phyloP scores from a whole-genome alignment of 2,888 invertebrate species.

The Cyrtodaria siliqua region DNA sequence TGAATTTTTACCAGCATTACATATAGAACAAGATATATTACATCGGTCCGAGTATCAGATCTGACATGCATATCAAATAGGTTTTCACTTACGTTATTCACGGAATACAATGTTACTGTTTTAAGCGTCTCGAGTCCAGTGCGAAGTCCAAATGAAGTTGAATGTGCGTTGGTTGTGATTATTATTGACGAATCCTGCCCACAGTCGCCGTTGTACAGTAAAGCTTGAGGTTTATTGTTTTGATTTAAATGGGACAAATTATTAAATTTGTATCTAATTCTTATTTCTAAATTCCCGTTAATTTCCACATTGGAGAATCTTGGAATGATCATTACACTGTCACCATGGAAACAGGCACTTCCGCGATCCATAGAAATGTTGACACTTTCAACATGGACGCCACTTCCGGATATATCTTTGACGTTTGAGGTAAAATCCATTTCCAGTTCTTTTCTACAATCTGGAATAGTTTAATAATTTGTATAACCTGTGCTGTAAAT shows the following conservation, averaged over 20 bases:
- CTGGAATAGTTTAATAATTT: slow-evolving; percentile 22
- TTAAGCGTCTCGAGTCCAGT: slow-evolving; percentile 5
- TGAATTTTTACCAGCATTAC: too few species aligned
- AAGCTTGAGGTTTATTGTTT: slow-evolving; percentile 30
- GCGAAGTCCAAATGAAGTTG: slow-evolving; percentile 28
- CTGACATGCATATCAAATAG: too few species aligned
- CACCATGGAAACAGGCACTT: slow-evolving; percentile 54
- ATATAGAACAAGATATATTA: too few species aligned
- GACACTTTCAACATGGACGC: slow-evolving; percentile 41
- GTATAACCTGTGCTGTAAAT: too few species aligned
- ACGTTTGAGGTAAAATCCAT: slow-evolving; percentile 35
- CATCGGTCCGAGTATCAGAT: too few species aligned
- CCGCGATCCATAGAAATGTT: slow-evolving; percentile 41
- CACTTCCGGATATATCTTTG: slow-evolving; percentile 34
- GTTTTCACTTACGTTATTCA: background rate
- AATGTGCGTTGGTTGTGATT: slow-evolving; percentile 18
- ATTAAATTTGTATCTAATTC: slow-evolving; percentile 28
- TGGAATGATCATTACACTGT: slow-evolving; percentile 50
- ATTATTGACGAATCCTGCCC: slow-evolving; percentile 44
- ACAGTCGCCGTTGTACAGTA: slow-evolving; percentile 60
- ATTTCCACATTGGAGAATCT: slow-evolving; percentile 55
- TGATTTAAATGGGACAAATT: background rate
- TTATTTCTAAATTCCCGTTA: slow-evolving; percentile 36
- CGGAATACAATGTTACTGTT: background rate
- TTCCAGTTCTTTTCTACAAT: slow-evolving; percentile 51